phyloP scores from a whole-genome alignment of 2,888 invertebrate genomes.

The Steinernema hermaphroditum region DNA sequence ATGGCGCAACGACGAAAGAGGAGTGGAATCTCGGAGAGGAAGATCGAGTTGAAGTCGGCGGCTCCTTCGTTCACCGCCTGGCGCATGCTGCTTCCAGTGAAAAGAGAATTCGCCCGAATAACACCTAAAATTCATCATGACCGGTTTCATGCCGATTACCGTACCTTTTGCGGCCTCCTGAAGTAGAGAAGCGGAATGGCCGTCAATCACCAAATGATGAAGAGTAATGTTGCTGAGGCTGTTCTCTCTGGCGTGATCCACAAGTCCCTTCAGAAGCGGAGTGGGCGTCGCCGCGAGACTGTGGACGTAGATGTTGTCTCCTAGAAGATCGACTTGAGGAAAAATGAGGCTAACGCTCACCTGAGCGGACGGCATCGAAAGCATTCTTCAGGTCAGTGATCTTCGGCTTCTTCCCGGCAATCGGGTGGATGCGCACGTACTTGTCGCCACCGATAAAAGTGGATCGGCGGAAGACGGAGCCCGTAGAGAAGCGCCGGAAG shows the following conservation, averaged over 20 bases:
- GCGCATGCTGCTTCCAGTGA: slow-evolving; percentile 87
- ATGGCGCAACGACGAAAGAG: slow-evolving; percentile 82
- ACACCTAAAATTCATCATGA: slow-evolving; percentile 70
- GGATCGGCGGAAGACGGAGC: too few species aligned
- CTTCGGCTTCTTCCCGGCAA: too few species aligned
- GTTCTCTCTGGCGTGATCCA: slow-evolving; percentile 77
- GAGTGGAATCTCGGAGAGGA: slow-evolving; percentile 86
- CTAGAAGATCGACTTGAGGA: too few species aligned
- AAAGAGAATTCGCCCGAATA: slow-evolving; percentile 81
- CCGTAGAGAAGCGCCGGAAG: too few species aligned
- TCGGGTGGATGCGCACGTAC: too few species aligned
- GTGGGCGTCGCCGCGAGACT: slow-evolving; percentile 91
- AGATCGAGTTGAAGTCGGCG: slow-evolving; percentile 84
- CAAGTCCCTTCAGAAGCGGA: slow-evolving; percentile 79
- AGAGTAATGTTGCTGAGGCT: slow-evolving; percentile 79
- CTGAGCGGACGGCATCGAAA: too few species aligned
- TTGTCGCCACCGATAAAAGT: too few species aligned
- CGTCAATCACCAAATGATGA: slow-evolving; percentile 93
- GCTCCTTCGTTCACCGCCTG: slow-evolving; percentile 75
- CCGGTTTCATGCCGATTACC: slow-evolving; percentile 69
- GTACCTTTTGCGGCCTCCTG: slow-evolving; percentile 72
- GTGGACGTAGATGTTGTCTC: slow-evolving; percentile 82
- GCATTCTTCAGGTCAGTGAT: too few species aligned
- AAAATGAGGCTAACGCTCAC: slow-evolving; percentile 4
- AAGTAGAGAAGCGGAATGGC: slow-evolving; percentile 76